phyloP scores from a whole-genome alignment of 2,113 vertebrate species.

The Craseonycteris thonglongyai region DNA sequence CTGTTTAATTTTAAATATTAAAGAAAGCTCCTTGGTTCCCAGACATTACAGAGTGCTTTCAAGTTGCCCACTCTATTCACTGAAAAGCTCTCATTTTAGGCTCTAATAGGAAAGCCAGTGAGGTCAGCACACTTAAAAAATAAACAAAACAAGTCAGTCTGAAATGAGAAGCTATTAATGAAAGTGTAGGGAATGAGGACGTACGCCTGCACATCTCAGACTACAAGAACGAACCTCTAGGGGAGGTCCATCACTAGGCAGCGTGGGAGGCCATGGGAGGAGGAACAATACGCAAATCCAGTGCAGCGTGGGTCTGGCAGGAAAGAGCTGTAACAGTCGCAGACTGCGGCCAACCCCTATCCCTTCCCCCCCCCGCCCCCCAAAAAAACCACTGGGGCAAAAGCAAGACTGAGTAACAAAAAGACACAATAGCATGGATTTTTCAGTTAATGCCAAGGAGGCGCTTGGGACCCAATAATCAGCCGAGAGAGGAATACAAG shows the following conservation, averaged over 20 bases:
- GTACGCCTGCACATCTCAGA: not conserved
- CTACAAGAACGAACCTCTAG: not conserved
- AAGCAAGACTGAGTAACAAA: not conserved
- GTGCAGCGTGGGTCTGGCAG: not conserved
- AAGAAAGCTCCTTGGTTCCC: not conserved
- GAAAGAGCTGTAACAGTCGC: not conserved
- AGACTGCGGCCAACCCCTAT: not conserved
- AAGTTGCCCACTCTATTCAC: not conserved
- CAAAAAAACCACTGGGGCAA: not conserved
- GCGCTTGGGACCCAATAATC: not conserved
- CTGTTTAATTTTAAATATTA: not conserved
- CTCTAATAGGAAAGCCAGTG: not conserved
- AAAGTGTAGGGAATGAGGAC: not conserved
- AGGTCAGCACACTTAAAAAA: not conserved
- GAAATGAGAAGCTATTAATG: not conserved
- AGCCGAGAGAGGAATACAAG: not conserved
- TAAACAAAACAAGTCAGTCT: not conserved
- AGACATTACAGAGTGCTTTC: not conserved
- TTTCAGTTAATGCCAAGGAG: not conserved
- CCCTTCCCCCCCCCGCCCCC: not conserved
- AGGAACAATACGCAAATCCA: not conserved
- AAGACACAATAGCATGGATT: conserved; percentile 12
- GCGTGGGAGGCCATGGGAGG: not conserved
- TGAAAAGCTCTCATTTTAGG: not conserved
- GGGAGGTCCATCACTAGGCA: not conserved